A percentile compares a stretch with the other conserved stretches of the same genome.
Evolutionary conservation across 1,140 invertebrate species (phyloP).

Genomic region (Varroa destructor): DNA sequence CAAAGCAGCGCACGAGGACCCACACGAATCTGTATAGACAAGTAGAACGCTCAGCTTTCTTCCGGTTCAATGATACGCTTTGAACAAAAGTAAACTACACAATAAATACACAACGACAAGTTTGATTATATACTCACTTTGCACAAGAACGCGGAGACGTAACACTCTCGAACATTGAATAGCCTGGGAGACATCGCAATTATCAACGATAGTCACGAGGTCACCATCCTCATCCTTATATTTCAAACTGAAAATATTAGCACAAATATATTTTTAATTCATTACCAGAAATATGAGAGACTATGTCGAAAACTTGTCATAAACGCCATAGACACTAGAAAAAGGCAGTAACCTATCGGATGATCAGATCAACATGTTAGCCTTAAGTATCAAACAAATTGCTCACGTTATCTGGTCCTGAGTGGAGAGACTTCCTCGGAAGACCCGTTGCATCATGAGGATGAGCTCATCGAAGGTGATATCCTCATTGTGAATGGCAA

Average conservation of each 20-base stretch:
- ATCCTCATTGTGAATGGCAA: conserved; percentile 62
- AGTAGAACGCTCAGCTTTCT: too few species aligned
- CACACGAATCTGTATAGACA: too few species aligned
- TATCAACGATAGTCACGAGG: conserved; percentile 59
- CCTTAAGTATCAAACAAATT: too few species aligned
- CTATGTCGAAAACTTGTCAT: conserved; percentile 7
- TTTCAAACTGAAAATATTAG: background rate
- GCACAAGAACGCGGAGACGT: conserved; percentile 51
- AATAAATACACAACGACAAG: conserved; percentile 6
- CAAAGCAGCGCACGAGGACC: background rate
- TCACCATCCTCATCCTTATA: conserved; percentile 48
- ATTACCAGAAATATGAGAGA: background rate
- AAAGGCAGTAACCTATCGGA: too few species aligned
- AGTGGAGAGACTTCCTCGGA: conserved; percentile 50
- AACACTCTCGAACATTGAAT: conserved; percentile 56
- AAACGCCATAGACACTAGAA: background rate
- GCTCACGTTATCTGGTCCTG: conserved; percentile 51
- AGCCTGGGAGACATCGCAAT: conserved; percentile 56
- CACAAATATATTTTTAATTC: conserved; percentile 29
- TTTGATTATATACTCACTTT: conserved; percentile 32
- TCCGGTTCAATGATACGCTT: too few species aligned
- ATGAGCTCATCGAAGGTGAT: conserved; percentile 62
- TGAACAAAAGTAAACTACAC: too few species aligned
- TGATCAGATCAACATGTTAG: too few species aligned
- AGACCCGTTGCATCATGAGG: conserved; percentile 63